Percentiles rank a stretch among this genome's conserved stretches.
Evolutionary conservation across 2,113 vertebrate species (phyloP).

Genomic region (Engystomops pustulosus): DNA sequence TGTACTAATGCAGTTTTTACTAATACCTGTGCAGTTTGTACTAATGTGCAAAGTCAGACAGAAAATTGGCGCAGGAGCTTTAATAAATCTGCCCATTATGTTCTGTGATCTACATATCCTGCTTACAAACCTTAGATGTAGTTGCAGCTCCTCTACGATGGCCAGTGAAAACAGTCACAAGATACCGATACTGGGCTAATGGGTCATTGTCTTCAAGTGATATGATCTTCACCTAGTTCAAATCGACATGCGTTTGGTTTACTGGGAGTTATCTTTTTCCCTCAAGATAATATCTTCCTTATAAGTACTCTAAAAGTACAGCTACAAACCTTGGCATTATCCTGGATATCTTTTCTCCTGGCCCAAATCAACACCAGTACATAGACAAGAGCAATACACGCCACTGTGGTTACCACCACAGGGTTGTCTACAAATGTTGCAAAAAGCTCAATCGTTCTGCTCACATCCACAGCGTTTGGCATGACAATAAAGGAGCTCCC

Average conservation of each 20-base stretch:
- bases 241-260: background rate
- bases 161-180: conserved; percentile 88
- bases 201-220: conserved; percentile 90
- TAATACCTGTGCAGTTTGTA: too few species aligned
- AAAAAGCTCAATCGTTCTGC: conserved; percentile 84
- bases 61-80: too few species aligned
- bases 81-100: too few species aligned
- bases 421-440: conserved; percentile 89
- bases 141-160: conserved; percentile 87
- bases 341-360: conserved; percentile 86
- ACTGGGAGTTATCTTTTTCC: background rate
- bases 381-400: conserved; percentile 83
- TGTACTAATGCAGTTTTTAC: too few species aligned
- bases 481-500: conserved; percentile 91
- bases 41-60: too few species aligned
- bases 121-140: conserved; percentile 82
- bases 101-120: too few species aligned
- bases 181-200: conserved; percentile 87
- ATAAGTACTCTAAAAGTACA: background rate
- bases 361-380: conserved; percentile 87
- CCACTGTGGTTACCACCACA: conserved; percentile 88
- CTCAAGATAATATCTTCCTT: background rate
- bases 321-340: conserved; percentile 84
- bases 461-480: conserved; percentile 85
- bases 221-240: conserved; percentile 85